Percentiles rank a stretch among this genome's conserved stretches.
phyloP scores from a whole-genome alignment of 1,140 invertebrate species.

The Drosophila mayri region DNA sequence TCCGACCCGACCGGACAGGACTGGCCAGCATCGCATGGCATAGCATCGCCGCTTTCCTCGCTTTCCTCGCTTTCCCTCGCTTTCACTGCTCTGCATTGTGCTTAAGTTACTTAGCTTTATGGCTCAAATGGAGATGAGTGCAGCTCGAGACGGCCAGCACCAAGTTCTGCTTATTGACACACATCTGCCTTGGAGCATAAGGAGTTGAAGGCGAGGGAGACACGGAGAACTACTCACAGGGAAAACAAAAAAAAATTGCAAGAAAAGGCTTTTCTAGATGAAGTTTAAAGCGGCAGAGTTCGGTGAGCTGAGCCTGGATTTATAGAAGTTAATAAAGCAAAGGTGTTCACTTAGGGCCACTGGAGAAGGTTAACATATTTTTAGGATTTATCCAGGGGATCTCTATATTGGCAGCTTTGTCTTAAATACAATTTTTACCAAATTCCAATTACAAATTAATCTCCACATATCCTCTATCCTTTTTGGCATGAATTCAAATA shows the following conservation, averaged over 20 bases:
- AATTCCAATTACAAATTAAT: neutral
- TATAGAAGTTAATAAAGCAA: neutral
- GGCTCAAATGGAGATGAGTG: slow-evolving; percentile 44
- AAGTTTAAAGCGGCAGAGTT: slow-evolving; percentile 8
- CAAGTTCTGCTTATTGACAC: slow-evolving; percentile 49
- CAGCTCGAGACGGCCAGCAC: slow-evolving; percentile 39
- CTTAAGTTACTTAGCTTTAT: slow-evolving; percentile 60
- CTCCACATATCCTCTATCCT: neutral
- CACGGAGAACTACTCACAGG: neutral
- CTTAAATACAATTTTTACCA: neutral
- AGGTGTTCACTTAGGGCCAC: neutral
- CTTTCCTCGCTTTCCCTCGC: slow-evolving; percentile 27
- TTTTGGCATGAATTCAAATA: neutral
- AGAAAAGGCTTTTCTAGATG: neutral
- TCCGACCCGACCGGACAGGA: neutral
- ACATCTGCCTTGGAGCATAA: slow-evolving; percentile 50
- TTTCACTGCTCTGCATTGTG: slow-evolving; percentile 53
- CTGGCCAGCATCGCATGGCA: neutral
- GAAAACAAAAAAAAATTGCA: neutral
- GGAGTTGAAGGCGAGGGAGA: slow-evolving; percentile 2
- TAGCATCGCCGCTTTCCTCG: neutral
- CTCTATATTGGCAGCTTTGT: neutral
- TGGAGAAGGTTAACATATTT: neutral
- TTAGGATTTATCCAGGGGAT: too few relatives aligned
- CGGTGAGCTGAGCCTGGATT: neutral